Base-by-base conservation (phyloP, 2,888 invertebrate genomes). In the Orthosia cruda region DNA sequence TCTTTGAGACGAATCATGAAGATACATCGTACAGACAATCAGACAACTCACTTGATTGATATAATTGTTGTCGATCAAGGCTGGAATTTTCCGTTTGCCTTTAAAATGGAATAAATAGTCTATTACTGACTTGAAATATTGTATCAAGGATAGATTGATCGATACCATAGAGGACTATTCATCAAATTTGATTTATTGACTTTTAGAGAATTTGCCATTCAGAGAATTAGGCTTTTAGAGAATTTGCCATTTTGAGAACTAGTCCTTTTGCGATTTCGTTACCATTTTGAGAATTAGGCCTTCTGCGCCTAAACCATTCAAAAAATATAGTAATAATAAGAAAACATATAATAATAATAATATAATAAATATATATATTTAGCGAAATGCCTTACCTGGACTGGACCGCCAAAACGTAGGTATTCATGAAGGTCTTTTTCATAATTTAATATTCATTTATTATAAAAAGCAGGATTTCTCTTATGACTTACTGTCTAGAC, bases 11-110 rank as follows among this genome's bases (percentile, higher is more conserved):
- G n/a, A n/a, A 68, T 75, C 85, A 75, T 77, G 75, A 80, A 80
- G 40, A 81, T 83, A 87, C 89, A 85, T 86, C 84, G 81, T 80
- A 77, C 83, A 86, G 87, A 77, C 90, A 87, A 88, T 89, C 84
- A 88, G 86, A 80, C 89, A 86, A 87, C 88, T 76, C 85, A 71
- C 89, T 94, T 92, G 91, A 95, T 95, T 93, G 94, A 90, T 88
- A 85, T 94, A 93, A 95, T 95, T 94, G 93, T 88, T 89, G 87
- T 80, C 87, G 91, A 94, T 93, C 92, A 89, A 87, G 84, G 89
- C 89, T 86, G 95, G 95, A 95, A 95, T 93, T 93, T 95, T 95
- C 95, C 95, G 89, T 90, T 88, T 88, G 90, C 72, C 86, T 88
- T 85, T 92, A 90, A 92, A 92, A 89, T 92, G 87, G 85, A 83